Conservation (phyloP, 2,797 vertebrate genomes). For the Myiotriccus ornatus region DNA sequence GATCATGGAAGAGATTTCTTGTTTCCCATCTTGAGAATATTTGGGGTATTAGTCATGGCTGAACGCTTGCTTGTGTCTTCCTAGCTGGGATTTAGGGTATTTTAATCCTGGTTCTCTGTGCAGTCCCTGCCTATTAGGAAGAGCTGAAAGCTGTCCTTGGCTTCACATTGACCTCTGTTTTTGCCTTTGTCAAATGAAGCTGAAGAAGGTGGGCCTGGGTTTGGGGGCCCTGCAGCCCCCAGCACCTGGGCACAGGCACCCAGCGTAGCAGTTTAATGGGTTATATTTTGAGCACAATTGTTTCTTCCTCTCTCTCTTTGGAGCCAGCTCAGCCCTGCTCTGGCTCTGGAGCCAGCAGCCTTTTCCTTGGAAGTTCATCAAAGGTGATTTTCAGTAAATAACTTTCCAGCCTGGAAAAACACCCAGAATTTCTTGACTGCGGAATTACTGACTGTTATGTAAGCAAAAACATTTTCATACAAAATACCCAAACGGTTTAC, state of each 20-base stretch:
- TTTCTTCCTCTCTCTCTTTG: neutral
- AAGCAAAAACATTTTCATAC: neutral
- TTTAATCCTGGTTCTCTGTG: neutral
- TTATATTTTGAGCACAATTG: neutral
- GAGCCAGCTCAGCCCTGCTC: neutral
- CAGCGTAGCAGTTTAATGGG: neutral
- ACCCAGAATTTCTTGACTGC: neutral
- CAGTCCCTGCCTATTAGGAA: neutral
- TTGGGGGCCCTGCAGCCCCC: neutral
- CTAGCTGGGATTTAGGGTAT: neutral
- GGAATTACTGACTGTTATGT: neutral
- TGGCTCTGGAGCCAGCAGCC: neutral
- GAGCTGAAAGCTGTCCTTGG: neutral
- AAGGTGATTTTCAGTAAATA: conserved; percentile 5
- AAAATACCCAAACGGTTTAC: neutral
- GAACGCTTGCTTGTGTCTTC: neutral
- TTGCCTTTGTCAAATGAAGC: neutral
- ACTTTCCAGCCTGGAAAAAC: neutral
- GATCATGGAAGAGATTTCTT: conserved; percentile 36
- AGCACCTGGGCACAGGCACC: fast-evolving
- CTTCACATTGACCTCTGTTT: neutral
- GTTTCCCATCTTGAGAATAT: conserved; percentile 15
- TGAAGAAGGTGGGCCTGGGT: neutral
- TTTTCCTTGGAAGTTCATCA: conserved; percentile 13
- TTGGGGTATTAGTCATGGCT: conserved; percentile 45